phyloP scores from a whole-genome alignment of 1,140 invertebrate genomes.

The Drosophila nebulosa region DNA sequence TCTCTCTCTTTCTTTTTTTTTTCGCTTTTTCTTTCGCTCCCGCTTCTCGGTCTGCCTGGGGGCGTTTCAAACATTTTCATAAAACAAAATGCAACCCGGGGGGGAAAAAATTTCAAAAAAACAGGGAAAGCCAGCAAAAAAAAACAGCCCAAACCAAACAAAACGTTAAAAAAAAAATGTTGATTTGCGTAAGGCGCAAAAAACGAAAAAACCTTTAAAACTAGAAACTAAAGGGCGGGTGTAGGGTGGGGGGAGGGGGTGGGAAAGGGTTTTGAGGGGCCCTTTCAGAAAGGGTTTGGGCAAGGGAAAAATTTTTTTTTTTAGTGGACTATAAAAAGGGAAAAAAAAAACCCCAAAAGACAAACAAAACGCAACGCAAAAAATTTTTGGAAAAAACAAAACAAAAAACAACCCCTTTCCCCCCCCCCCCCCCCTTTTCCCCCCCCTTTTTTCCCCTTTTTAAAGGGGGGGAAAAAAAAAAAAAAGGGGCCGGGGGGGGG shows the following conservation, averaged over 20 bases:
- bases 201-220: slow-evolving; percentile 13
- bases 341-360: slow-evolving; percentile 55
- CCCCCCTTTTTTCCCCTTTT: no score
- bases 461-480: no score
- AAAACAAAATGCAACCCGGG: slow-evolving; percentile 72
- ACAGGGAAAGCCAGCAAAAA: not conserved
- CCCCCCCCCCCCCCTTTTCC: no score
- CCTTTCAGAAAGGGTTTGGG: not conserved
- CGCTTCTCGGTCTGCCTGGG: slow-evolving; percentile 5
- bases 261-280: not conserved
- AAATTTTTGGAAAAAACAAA: slow-evolving; percentile 70
- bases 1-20: not conserved
- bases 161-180: slow-evolving; percentile 44
- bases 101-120: slow-evolving; percentile 45
- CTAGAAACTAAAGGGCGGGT: not conserved
- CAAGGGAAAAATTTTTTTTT: slow-evolving; percentile 35
- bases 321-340: slow-evolving; percentile 40
- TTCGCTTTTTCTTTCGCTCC: not conserved
- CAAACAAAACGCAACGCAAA: slow-evolving; percentile 50
- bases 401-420: slow-evolving; percentile 62
- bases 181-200: slow-evolving; percentile 59
- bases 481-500: no score
- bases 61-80: slow-evolving; percentile 67
- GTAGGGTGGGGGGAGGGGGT: not conserved
- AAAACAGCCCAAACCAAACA: slow-evolving; percentile 33